phyloP scores from a whole-genome alignment of 2,797 vertebrate genomes.

The Danio jaintianensis region DNA sequence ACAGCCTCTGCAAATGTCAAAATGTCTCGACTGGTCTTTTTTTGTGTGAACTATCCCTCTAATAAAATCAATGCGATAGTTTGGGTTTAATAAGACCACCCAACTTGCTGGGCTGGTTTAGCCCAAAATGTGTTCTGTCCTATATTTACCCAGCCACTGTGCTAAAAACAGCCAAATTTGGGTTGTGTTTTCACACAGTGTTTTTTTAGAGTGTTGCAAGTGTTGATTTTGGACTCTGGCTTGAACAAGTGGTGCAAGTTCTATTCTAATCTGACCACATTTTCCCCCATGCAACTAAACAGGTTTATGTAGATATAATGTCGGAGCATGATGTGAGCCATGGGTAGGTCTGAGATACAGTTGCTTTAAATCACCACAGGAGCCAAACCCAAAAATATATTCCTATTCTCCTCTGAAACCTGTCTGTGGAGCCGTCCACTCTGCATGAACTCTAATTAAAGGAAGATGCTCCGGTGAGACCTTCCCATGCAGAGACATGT shows the following conservation, averaged over 20 bases:
- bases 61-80: too few species aligned
- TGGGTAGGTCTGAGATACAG: constrained; percentile 12
- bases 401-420: constrained; percentile 25
- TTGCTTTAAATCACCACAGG: constrained; percentile 8
- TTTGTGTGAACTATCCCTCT: too few species aligned
- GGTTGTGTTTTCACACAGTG: too few species aligned
- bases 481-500: constrained; percentile 46
- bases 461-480: constrained; percentile 27
- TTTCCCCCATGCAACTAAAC: background rate
- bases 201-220: background rate
- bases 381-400: background rate
- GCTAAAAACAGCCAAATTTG: too few species aligned
- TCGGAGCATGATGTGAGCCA: background rate
- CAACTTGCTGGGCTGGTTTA: too few species aligned
- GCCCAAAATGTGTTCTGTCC: too few species aligned
- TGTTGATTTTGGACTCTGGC: background rate
- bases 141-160: too few species aligned
- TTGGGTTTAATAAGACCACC: too few species aligned
- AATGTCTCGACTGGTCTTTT: too few species aligned
- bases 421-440: constrained; percentile 5
- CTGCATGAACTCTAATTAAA: constrained; percentile 50
- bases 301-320: constrained; percentile 14
- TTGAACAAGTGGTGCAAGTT: background rate
- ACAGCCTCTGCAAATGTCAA: too few species aligned
- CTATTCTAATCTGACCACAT: background rate